Conservation (phyloP, 2,888 invertebrate genomes). For the Nycteola revayana region DNA sequence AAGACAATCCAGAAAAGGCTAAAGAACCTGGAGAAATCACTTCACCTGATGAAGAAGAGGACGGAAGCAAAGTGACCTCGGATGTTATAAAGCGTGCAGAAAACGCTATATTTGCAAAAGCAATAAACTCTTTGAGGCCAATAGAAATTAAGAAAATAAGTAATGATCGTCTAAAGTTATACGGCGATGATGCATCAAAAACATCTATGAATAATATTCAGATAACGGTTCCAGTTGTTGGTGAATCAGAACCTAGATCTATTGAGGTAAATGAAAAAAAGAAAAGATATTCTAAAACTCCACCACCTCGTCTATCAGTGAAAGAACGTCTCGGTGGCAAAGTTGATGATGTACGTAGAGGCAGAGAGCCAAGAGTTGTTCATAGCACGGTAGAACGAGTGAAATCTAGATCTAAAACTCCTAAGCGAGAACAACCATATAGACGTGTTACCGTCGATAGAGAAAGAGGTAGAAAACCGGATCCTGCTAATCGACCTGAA, state of each 20-base stretch:
- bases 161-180: constrained; percentile 85
- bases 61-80: constrained; percentile 87
- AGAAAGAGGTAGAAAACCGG: constrained; percentile 64
- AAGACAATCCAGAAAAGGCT: constrained; percentile 66
- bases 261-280: constrained; percentile 74
- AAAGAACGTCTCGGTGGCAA: constrained; percentile 91
- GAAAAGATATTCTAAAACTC: constrained; percentile 68
- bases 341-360: constrained; percentile 82
- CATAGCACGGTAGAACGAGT: constrained; percentile 81
- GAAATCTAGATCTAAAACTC: constrained; percentile 78
- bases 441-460: constrained; percentile 76
- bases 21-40: constrained; percentile 75
- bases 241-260: constrained; percentile 67
- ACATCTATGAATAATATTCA: constrained; percentile 72
- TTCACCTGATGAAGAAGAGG: constrained; percentile 75
- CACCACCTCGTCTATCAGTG: constrained; percentile 86
- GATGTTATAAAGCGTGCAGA: constrained; percentile 95
- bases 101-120: constrained; percentile 95
- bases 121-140: constrained; percentile 89
- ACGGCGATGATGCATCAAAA: constrained; percentile 77
- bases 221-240: constrained; percentile 76
- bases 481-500: constrained; percentile 44
- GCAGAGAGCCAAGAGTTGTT: constrained; percentile 77
- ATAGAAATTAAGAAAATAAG: constrained; percentile 89
- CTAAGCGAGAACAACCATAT: constrained; percentile 72